Evolutionary conservation across 2,888 invertebrate genomes (phyloP), one percentile per base, ranked within the genome.

Genomic region (Drosophila tripunctata): DNA sequence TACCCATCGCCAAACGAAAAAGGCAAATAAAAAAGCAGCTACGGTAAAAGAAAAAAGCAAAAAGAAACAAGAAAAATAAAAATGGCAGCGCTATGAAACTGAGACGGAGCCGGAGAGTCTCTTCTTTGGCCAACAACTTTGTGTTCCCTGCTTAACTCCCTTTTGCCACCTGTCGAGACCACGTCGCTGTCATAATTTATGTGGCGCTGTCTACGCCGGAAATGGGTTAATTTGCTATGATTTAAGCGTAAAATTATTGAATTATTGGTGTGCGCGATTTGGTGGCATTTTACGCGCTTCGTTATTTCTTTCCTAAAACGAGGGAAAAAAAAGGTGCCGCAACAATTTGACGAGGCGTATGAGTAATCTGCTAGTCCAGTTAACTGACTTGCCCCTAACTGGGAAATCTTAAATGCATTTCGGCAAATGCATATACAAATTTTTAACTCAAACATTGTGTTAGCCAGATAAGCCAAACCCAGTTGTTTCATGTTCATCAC

Each of bases 171-270:
- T 51, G 38, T 51, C 38, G 19, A 30, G 40, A 50, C 51, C 66
- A 84, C 73, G 75, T 73, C 79, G 58, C 62, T 68, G 63, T 77
- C 73, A 78, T 78, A 80, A 88, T 86, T 86, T 88, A 86, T 87
- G 81, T 78, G 88, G 78, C 86, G 88, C 86, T 86, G 87, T 88
- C 87, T 87, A 58, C 80, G 66, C 72, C 83, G 87, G 88, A 87
- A 87, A 87, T 86, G 88, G 87, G 87, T 88, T 88, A 84, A 87
- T 88, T 87, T 87, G 84, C 84, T 80, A 87, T 88, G 87, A 87
- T 83, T 87, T 87, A 88, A 86, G 84, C 81, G 88, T 81, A 75
- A 88, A 88, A 88, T 88, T 88, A 87, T 88, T 88, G 88, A 81
- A 87, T 88, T 87, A 88, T 84, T 84, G 83, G 86, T 68, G 55